Percentiles rank a stretch among this genome's conserved stretches.
Conservation (phyloP, 2,113 vertebrate species). For the Eurypyga helias region DNA sequence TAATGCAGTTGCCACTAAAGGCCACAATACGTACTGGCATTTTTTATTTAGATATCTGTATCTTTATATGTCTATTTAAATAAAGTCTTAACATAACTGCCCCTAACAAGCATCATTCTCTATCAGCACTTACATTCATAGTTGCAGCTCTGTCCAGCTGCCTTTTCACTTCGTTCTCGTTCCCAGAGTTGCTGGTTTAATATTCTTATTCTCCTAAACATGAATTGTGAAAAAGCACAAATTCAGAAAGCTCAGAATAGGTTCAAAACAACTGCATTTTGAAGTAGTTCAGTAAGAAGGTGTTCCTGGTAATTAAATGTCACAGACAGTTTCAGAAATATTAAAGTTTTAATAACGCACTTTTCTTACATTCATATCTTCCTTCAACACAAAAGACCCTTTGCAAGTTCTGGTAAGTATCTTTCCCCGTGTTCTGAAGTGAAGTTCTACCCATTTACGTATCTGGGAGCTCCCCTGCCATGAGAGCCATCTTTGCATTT, state of each 20-base stretch:
- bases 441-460: background rate
- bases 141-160: conserved; percentile 61
- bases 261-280: background rate
- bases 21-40: background rate
- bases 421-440: background rate
- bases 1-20: background rate
- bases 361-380: background rate
- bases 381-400: background rate
- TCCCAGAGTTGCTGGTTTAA: conserved; percentile 84
- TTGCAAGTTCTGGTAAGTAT: background rate
- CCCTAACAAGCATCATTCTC: background rate
- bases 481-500: background rate
- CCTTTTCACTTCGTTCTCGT: conserved; percentile 73
- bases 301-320: background rate
- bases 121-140: conserved; percentile 79
- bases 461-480: background rate
- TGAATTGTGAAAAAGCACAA: conserved; percentile 45
- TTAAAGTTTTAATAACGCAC: background rate
- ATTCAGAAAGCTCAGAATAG: background rate
- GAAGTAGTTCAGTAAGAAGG: background rate
- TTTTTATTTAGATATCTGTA: background rate
- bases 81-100: background rate
- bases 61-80: background rate
- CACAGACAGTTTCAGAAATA: background rate
- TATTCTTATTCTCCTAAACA: conserved; percentile 79